A percentile compares a stretch with the other conserved stretches of the same genome.
Evolutionary conservation across 2,113 vertebrate genomes (phyloP).

Genomic region (Pluvialis apricaria): DNA sequence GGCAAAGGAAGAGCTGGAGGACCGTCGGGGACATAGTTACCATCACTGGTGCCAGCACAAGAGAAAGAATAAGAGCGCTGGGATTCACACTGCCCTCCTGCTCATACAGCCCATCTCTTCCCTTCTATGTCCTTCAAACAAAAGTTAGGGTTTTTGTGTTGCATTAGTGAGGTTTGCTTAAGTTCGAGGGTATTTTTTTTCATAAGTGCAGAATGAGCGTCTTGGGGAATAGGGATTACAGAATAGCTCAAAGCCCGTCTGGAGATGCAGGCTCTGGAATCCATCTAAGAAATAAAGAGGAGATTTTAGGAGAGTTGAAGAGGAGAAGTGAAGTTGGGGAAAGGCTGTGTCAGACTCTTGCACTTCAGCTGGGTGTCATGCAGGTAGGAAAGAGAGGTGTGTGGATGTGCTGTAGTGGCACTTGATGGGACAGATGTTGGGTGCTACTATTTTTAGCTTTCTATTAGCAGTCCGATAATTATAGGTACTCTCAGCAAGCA

Average conservation of each 20-base stretch:
- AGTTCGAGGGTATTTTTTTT: not conserved
- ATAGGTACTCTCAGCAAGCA: not conserved
- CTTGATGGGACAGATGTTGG: not conserved
- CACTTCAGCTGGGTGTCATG: not conserved
- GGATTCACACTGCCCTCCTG: rapidly evolving
- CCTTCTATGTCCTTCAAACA: not conserved
- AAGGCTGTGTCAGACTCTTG: not conserved
- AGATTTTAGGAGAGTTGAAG: not conserved
- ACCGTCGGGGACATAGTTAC: not conserved
- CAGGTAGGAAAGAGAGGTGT: not conserved
- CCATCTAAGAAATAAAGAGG: not conserved
- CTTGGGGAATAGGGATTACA: not conserved
- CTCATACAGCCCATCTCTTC: not conserved
- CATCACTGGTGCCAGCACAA: not conserved
- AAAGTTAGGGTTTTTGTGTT: not conserved
- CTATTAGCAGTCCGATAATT: not conserved
- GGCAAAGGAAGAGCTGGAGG: not conserved
- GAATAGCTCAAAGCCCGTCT: not conserved
- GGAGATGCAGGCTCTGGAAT: not conserved
- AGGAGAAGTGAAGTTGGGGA: not conserved
- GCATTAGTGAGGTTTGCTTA: not conserved
- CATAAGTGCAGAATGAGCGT: rapidly evolving
- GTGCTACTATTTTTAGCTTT: not conserved
- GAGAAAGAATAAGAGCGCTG: not conserved
- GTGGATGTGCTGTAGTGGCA: not conserved